These are phyloP conservation scores for Clostera curtula DNA, from an alignment of 2,888 invertebrate genomes.

Conservation along the genomic window DNA sequence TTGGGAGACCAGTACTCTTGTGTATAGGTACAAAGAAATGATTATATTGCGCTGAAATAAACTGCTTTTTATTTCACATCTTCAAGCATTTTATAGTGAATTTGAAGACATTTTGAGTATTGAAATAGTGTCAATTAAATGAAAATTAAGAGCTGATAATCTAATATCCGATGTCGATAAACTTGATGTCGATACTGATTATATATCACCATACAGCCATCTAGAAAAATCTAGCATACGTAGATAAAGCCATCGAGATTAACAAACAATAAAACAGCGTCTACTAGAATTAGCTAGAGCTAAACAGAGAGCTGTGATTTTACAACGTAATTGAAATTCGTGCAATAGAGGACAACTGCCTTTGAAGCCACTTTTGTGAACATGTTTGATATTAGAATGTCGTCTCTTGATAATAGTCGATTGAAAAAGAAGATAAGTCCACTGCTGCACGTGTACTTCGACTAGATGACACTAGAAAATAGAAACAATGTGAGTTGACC, in stretches of 20 bases:
- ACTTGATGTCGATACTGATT: no score
- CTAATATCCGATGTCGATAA: background rate
- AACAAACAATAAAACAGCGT: slow-evolving; percentile 26
- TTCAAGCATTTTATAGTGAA: no score
- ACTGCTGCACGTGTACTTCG: no score
- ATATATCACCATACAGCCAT: slow-evolving; percentile 40
- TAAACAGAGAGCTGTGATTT: slow-evolving; percentile 2
- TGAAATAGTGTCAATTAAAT: no score
- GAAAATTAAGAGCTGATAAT: no score
- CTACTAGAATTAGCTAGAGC: slow-evolving; percentile 10
- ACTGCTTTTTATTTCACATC: slow-evolving; percentile 23
- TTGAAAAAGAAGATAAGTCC: no score
- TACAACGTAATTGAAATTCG: background rate
- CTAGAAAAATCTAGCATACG: slow-evolving; percentile 42
- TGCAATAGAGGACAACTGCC: slow-evolving; percentile 4
- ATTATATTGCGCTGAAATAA: slow-evolving; percentile 67
- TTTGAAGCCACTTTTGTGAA: no score
- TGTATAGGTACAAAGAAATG: slow-evolving; percentile 71
- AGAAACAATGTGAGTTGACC: no score
- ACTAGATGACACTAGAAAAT: no score
- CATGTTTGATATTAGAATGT: no score
- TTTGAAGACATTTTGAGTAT: no score
- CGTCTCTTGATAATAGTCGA: no score
- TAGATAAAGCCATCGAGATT: slow-evolving; percentile 43
- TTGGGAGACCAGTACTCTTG: slow-evolving; percentile 43